A percentile compares a stretch with the other conserved stretches of the same genome.
Conservation (phyloP, 2,797 vertebrate genomes). For the Mus spretus region DNA sequence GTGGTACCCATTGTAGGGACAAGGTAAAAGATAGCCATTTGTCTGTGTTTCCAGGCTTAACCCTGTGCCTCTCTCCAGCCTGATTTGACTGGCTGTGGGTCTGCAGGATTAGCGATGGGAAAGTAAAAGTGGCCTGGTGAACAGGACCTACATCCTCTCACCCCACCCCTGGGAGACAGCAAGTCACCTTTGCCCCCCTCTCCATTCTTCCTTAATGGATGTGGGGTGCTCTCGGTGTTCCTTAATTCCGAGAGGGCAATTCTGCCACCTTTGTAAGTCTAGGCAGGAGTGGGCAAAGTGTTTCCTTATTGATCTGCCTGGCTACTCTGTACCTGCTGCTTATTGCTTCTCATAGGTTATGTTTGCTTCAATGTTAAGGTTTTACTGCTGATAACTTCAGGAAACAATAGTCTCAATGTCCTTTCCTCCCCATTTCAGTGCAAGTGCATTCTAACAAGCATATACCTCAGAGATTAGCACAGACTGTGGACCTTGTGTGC, state of each 20-base stretch:
- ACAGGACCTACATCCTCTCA: too few relatives aligned
- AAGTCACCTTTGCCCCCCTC: background rate
- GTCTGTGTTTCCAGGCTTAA: too few relatives aligned
- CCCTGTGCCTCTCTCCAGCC: background rate
- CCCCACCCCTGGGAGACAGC: background rate
- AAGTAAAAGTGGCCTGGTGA: background rate
- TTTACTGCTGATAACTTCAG: background rate
- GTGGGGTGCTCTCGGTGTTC: background rate
- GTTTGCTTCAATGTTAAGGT: background rate
- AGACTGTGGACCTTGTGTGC: constrained; percentile 50
- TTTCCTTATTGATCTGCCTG: background rate
- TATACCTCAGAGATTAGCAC: background rate
- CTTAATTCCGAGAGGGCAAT: background rate
- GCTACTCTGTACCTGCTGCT: accelerated
- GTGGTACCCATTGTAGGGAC: background rate
- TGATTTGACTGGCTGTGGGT: background rate
- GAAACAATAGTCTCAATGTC: background rate
- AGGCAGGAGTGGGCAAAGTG: accelerated
- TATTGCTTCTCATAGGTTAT: background rate
- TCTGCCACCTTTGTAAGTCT: background rate
- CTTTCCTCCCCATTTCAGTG: background rate
- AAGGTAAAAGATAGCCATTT: background rate
- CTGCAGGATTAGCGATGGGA: background rate
- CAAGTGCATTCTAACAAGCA: background rate
- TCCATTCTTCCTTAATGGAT: background rate